A percentile compares a stretch with the other conserved stretches of the same genome.
Conservation (phyloP, 1,140 invertebrate species). For the Magallana angulata region DNA sequence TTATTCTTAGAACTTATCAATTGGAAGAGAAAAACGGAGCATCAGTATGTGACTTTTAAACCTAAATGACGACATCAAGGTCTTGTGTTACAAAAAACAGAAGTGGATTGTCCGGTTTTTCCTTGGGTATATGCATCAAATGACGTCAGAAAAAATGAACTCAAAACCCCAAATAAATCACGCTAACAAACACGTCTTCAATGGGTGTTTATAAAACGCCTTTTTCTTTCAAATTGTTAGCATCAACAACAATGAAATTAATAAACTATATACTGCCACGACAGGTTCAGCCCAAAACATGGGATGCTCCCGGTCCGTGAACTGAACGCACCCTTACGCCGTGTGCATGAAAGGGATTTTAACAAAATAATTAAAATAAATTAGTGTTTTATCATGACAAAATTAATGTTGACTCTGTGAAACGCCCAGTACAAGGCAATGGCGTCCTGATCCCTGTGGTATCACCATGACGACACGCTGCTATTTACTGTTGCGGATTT, state of each 20-base stretch:
- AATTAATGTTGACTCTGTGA: neutral
- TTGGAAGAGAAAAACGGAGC: neutral
- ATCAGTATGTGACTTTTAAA: neutral
- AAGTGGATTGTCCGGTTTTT: slow-evolving; percentile 16
- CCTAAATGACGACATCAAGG: neutral
- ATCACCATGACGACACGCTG: no score
- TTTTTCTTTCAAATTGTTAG: neutral
- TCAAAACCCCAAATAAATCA: neutral
- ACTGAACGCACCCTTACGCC: slow-evolving; percentile 23
- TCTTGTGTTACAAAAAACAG: neutral
- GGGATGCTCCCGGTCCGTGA: neutral
- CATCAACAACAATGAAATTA: neutral
- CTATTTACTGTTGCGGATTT: no score
- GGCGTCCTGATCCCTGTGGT: no score
- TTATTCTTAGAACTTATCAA: neutral
- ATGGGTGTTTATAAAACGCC: neutral
- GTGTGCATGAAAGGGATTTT: neutral
- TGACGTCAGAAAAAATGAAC: neutral
- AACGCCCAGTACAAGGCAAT: neutral
- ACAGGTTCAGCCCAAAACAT: slow-evolving; percentile 1
- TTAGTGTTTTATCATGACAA: slow-evolving; percentile 15
- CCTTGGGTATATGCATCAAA: neutral
- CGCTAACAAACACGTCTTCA: neutral
- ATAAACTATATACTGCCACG: neutral
- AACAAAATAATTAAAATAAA: slow-evolving; percentile 25